phyloP scores from a whole-genome alignment of 2,113 vertebrate species.

The Trichechus manatus region DNA sequence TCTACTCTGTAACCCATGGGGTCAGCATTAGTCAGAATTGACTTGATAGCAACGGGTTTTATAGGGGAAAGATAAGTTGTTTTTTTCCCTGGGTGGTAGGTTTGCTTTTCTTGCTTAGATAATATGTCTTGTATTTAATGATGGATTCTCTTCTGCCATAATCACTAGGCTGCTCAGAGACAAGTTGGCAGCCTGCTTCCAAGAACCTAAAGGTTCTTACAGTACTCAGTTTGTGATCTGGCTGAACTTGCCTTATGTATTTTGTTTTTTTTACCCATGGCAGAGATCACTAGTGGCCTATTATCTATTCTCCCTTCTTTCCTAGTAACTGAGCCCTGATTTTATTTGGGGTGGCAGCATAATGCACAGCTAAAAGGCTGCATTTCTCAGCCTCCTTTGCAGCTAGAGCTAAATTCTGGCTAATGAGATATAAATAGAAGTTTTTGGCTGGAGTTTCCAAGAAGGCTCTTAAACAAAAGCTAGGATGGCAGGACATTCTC shows the following conservation, averaged over 20 bases:
- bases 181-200: not conserved
- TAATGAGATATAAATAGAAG: not conserved
- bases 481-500: not conserved
- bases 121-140: not conserved
- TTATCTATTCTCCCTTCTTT: not conserved
- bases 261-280: not conserved
- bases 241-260: not conserved
- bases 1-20: not conserved
- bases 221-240: not conserved
- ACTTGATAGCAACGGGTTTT: not conserved
- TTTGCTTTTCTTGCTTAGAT: conserved; percentile 11
- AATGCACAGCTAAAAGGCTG: not conserved
- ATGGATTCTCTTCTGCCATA: not conserved
- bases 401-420: not conserved
- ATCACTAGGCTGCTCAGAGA: not conserved
- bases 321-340: not conserved
- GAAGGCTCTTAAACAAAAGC: not conserved
- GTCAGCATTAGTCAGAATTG: not conserved
- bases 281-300: not conserved
- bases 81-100: not conserved
- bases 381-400: not conserved
- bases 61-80: not conserved
- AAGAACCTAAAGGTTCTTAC: not conserved
- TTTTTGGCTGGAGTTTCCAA: not conserved
- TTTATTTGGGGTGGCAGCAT: not conserved